Conservation (phyloP, 2,113 vertebrate genomes). For the Alosa alosa region DNA sequence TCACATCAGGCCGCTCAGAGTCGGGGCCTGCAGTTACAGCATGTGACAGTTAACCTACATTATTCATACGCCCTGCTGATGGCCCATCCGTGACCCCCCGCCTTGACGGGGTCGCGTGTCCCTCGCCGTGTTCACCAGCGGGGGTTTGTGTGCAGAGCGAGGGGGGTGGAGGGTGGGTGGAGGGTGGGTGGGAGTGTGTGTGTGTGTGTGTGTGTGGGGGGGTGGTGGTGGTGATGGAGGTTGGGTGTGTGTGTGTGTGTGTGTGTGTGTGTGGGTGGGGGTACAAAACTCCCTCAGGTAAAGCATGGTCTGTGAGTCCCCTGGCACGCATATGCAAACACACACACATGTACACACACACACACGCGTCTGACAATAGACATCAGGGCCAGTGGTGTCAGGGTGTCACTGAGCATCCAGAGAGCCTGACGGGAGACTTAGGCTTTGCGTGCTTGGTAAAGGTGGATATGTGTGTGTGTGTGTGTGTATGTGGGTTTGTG, state of each 20-base stretch:
- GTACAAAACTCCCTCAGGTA: slow-evolving; percentile 20
- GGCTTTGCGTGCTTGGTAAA: slow-evolving; percentile 5
- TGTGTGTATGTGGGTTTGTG: background rate
- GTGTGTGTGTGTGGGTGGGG: background rate
- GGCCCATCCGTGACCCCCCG: background rate
- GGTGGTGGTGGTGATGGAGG: background rate
- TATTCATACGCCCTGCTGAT: slow-evolving; percentile 17
- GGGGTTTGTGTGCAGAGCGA: background rate
- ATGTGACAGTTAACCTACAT: slow-evolving; percentile 43
- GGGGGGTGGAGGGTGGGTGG: background rate
- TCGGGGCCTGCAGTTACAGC: slow-evolving; percentile 23
- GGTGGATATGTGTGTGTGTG: background rate
- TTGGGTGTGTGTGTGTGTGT: background rate
- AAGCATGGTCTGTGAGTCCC: background rate
- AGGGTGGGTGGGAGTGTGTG: background rate
- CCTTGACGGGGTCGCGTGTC: background rate
- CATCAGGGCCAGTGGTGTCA: slow-evolving; percentile 44
- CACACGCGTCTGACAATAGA: slow-evolving; percentile 36
- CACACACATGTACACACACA: background rate
- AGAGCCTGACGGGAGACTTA: slow-evolving; percentile 22
- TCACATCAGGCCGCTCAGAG: background rate
- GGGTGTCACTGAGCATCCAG: slow-evolving; percentile 21
- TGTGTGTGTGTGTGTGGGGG: too few species aligned
- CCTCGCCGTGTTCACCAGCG: background rate
- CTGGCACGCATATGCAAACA: background rate